A percentile compares a stretch with the other conserved stretches of the same genome.
Evolutionary conservation across 1,140 invertebrate species (phyloP).

Genomic region (Leguminivora glycinivorella): DNA sequence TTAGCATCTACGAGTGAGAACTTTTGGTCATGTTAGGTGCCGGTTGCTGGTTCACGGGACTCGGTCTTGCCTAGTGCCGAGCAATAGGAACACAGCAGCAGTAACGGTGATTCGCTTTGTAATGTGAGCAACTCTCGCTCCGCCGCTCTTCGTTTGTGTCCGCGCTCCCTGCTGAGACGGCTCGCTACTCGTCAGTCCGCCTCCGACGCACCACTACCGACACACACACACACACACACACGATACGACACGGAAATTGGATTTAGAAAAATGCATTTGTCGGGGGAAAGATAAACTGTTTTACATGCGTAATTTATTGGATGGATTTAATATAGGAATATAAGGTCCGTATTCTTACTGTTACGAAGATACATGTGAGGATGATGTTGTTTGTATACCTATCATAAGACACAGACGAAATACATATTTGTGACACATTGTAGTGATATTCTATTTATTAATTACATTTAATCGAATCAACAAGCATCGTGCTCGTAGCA

Average conservation of each 20-base stretch:
- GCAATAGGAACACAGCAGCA: background rate
- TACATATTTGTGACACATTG: too few relatives aligned
- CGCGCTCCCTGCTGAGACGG: background rate
- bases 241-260: background rate
- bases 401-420: too few relatives aligned
- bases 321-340: background rate
- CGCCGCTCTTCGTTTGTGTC: background rate
- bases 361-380: too few relatives aligned
- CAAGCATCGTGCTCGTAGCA: too few relatives aligned
- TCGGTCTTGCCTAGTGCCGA: background rate
- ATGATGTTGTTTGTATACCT: too few relatives aligned
- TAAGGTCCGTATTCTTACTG: background rate
- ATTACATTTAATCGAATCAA: too few relatives aligned
- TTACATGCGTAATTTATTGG: background rate
- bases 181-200: too few relatives aligned
- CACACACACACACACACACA: background rate
- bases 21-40: too few relatives aligned
- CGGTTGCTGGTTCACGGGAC: background rate
- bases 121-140: background rate
- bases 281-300: background rate
- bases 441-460: too few relatives aligned
- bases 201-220: too few relatives aligned
- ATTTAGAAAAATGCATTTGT: constrained; percentile 1
- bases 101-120: background rate
- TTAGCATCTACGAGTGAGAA: too few relatives aligned